phyloP scores from a whole-genome alignment of 2,113 vertebrate species.

The Elephas maximus region DNA sequence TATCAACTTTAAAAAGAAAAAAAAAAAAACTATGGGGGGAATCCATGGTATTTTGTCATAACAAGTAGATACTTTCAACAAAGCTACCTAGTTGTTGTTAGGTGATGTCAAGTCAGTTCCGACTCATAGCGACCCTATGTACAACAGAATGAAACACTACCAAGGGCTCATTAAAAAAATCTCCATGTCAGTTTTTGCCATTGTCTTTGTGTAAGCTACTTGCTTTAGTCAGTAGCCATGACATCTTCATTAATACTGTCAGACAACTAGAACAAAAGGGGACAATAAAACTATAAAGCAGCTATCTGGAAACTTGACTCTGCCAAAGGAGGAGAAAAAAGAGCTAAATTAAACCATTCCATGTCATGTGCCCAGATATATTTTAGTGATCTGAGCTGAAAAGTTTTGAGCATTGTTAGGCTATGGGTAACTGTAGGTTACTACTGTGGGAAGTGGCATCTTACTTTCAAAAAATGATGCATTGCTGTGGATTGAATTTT shows the following conservation, averaged over 20 bases:
- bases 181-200: background rate
- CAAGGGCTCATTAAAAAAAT: background rate
- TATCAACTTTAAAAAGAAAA: background rate
- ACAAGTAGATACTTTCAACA: background rate
- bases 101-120: too few species aligned
- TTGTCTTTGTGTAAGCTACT: background rate
- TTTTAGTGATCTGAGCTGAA: background rate
- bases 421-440: background rate
- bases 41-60: background rate
- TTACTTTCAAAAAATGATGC: background rate
- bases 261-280: background rate
- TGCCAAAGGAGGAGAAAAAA: background rate
- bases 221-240: constrained; percentile 1
- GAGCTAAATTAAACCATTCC: background rate
- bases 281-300: background rate
- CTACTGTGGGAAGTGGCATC: rapidly evolving
- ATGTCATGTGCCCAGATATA: background rate
- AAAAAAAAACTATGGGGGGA: background rate
- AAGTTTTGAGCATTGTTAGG: background rate
- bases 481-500: background rate
- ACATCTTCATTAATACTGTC: constrained; percentile 29
- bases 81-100: background rate
- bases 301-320: background rate
- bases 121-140: too few species aligned
- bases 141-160: too few species aligned